Percentiles rank a stretch among this genome's conserved stretches.
Evolutionary conservation across 2,888 invertebrate genomes (phyloP).

Genomic region (Prosapia bicincta): DNA sequence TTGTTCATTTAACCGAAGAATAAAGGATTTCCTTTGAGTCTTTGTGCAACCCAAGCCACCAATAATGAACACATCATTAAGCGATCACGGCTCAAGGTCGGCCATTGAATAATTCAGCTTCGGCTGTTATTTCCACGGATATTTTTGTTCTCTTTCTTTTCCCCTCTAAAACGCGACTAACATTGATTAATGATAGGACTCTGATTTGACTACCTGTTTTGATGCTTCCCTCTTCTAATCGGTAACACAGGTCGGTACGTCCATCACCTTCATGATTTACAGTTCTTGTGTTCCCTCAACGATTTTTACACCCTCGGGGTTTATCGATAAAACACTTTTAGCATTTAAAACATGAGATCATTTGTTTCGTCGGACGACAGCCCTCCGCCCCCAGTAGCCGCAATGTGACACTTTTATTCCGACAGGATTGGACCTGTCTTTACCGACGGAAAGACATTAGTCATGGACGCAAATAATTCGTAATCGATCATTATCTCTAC

Average conservation of each 20-base stretch:
- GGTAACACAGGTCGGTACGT: slow-evolving; percentile 7
- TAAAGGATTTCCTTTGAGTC: neutral
- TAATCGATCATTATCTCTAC: too few species aligned
- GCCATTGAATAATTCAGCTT: neutral
- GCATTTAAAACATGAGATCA: slow-evolving; percentile 4
- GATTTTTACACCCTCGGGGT: neutral
- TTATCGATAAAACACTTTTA: slow-evolving; percentile 2
- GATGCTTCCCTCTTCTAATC: slow-evolving; percentile 16
- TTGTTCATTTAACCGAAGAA: neutral
- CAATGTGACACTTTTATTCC: neutral
- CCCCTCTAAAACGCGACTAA: neutral
- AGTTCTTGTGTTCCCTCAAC: neutral
- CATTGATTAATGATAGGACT: neutral
- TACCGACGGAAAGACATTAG: neutral
- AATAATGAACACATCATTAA: neutral
- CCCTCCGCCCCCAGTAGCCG: neutral
- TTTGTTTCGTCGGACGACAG: slow-evolving; percentile 8
- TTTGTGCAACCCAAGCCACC: neutral
- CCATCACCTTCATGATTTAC: slow-evolving; percentile 9
- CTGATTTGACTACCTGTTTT: slow-evolving; percentile 27
- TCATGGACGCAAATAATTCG: too few species aligned
- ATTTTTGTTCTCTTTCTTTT: neutral
- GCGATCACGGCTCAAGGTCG: neutral
- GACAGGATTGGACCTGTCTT: neutral
- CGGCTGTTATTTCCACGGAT: neutral